Evolutionary conservation across 2,113 vertebrate genomes (phyloP).

Genomic region (Athene cunicularia): DNA sequence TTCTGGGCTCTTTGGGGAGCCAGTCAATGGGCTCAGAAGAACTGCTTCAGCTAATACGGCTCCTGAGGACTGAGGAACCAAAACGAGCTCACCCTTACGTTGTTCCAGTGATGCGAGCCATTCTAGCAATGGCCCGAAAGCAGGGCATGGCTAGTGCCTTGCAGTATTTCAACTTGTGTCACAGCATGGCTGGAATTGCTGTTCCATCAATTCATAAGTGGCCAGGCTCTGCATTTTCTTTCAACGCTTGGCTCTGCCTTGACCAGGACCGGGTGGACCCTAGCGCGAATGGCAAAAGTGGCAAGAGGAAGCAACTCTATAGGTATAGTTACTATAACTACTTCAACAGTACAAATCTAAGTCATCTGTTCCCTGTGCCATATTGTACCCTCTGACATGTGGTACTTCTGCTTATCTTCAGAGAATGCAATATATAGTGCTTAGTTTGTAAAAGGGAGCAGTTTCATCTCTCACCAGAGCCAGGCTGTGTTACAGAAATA

Average conservation of each 20-base stretch:
- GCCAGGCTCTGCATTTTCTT: conserved; percentile 94
- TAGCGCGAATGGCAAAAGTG: conserved; percentile 74
- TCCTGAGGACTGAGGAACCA: conserved; percentile 83
- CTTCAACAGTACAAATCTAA: background rate
- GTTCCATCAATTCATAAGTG: conserved; percentile 90
- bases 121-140: conserved; percentile 91
- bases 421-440: background rate
- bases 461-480: background rate
- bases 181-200: conserved; percentile 93
- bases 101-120: conserved; percentile 83
- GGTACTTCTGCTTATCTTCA: background rate
- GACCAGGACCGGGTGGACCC: conserved; percentile 88
- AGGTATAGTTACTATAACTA: conserved; percentile 78
- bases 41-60: conserved; percentile 81
- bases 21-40: conserved; percentile 91
- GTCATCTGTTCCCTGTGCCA: background rate
- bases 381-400: background rate
- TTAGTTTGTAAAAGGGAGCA: background rate
- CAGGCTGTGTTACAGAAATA: background rate
- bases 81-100: conserved; percentile 82
- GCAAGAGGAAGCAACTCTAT: conserved; percentile 96
- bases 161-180: conserved; percentile 94
- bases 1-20: conserved; percentile 90
- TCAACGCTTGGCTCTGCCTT: conserved; percentile 92
- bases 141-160: conserved; percentile 91